Percentiles rank a stretch among this genome's conserved stretches.
Conservation (phyloP, 2,888 invertebrate genomes). For the Cheilosia pagana region DNA sequence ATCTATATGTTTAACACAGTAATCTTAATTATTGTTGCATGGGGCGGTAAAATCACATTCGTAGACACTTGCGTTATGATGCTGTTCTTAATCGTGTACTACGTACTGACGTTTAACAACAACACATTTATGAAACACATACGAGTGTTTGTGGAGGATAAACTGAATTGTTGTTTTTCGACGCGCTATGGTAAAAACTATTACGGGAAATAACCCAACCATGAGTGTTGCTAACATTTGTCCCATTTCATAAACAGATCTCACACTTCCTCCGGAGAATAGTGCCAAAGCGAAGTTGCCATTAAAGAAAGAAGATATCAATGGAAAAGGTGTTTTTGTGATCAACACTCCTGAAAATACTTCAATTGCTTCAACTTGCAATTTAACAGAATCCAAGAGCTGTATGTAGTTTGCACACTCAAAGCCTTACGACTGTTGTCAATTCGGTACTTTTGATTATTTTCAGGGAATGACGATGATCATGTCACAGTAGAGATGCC, state of each 20-base stretch:
- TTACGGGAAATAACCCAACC: background rate
- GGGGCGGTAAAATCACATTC: conserved; percentile 92
- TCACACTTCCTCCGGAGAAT: conserved; percentile 82
- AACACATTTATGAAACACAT: conserved; percentile 84
- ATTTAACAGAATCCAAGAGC: conserved; percentile 80
- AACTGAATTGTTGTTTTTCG: conserved; percentile 82
- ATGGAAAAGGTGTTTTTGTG: conserved; percentile 81
- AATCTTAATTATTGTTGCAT: conserved; percentile 88
- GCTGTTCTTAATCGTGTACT: conserved; percentile 90
- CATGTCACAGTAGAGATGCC: conserved; percentile 75
- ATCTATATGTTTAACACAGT: conserved; percentile 90
- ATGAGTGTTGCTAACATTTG: background rate
- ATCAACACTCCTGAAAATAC: conserved; percentile 81
- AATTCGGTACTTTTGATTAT: background rate
- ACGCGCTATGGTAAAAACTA: conserved; percentile 80
- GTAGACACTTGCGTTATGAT: conserved; percentile 90
- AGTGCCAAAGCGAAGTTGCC: conserved; percentile 82
- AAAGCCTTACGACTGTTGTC: too few relatives aligned
- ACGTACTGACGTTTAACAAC: conserved; percentile 89
- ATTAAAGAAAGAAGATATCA: conserved; percentile 80
- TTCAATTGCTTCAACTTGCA: conserved; percentile 80
- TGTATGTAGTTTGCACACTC: conserved; percentile 77
- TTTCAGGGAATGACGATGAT: conserved; percentile 79
- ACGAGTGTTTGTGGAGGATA: conserved; percentile 82
- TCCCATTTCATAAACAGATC: conserved; percentile 78